Evolutionary conservation across 2,113 vertebrate genomes (phyloP).

Genomic region (Aphelocoma coerulescens): DNA sequence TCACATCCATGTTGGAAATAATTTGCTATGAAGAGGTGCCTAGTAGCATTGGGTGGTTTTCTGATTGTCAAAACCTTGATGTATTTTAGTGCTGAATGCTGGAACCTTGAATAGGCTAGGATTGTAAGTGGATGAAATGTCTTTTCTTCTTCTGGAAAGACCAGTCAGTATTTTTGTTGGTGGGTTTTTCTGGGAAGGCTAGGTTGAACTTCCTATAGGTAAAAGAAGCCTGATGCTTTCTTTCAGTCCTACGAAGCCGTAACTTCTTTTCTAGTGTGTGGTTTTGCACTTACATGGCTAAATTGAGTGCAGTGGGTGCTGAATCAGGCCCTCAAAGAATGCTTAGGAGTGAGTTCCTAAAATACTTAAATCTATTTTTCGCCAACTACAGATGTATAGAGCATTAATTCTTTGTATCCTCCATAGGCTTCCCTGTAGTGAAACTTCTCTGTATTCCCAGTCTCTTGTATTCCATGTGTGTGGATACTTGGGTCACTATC

Average conservation of each 20-base stretch:
- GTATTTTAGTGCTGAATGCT: background rate
- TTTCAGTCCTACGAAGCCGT: background rate
- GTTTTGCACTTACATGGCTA: background rate
- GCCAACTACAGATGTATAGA: background rate
- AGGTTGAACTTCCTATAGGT: background rate
- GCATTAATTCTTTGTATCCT: background rate
- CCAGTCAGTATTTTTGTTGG: background rate
- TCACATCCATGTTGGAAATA: background rate
- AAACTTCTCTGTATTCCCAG: background rate
- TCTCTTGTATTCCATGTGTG: background rate
- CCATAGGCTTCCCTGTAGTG: background rate
- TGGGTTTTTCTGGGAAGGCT: background rate
- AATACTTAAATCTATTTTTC: background rate
- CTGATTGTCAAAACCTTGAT: background rate
- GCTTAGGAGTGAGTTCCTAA: background rate
- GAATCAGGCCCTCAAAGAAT: background rate
- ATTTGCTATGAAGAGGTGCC: background rate
- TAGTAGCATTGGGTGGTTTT: background rate
- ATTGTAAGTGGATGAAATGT: background rate
- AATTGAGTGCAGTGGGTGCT: rapidly evolving
- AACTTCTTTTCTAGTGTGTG: background rate
- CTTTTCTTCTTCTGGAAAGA: background rate
- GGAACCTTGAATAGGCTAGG: background rate
- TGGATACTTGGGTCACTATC: background rate
- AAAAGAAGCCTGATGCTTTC: background rate